A percentile compares a stretch with the other conserved stretches of the same genome.
Evolutionary conservation across 2,113 vertebrate species (phyloP).

Genomic region (Anguilla japonica): DNA sequence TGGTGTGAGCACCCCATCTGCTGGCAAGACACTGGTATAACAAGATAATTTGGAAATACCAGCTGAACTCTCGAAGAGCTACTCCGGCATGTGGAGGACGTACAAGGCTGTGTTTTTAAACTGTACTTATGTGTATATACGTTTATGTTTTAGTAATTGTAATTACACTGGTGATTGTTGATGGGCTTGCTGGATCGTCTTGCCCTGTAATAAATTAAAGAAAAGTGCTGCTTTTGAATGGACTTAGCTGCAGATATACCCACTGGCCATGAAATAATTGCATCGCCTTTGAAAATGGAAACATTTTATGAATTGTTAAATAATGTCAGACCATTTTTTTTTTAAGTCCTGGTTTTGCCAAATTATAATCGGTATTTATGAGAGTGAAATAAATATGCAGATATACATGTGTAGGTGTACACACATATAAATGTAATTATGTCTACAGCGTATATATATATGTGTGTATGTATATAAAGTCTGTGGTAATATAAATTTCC

Average conservation of each 20-base stretch:
- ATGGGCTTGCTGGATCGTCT: slow-evolving; percentile 39
- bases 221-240: slow-evolving; percentile 49
- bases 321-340: slow-evolving; percentile 14
- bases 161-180: slow-evolving; percentile 60
- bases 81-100: slow-evolving; percentile 18
- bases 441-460: slow-evolving; percentile 40
- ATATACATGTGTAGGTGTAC: slow-evolving; percentile 45
- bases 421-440: slow-evolving; percentile 41
- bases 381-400: slow-evolving; percentile 40
- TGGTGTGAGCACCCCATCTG: slow-evolving; percentile 44
- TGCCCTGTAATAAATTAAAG: slow-evolving; percentile 33
- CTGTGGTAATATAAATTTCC: slow-evolving; percentile 32
- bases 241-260: slow-evolving; percentile 31
- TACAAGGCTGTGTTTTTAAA: slow-evolving; percentile 49
- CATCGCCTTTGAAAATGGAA: slow-evolving; percentile 21
- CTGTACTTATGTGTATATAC: slow-evolving; percentile 71
- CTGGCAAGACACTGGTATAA: slow-evolving; percentile 49
- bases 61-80: slow-evolving; percentile 15
- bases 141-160: slow-evolving; percentile 49
- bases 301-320: slow-evolving; percentile 14
- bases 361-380: slow-evolving; percentile 33
- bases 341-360: slow-evolving; percentile 36
- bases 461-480: slow-evolving; percentile 44
- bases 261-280: slow-evolving; percentile 30
- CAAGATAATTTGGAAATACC: slow-evolving; percentile 38